phyloP scores from a whole-genome alignment of 2,888 invertebrate genomes.

The Lasioglossum marginatum region DNA sequence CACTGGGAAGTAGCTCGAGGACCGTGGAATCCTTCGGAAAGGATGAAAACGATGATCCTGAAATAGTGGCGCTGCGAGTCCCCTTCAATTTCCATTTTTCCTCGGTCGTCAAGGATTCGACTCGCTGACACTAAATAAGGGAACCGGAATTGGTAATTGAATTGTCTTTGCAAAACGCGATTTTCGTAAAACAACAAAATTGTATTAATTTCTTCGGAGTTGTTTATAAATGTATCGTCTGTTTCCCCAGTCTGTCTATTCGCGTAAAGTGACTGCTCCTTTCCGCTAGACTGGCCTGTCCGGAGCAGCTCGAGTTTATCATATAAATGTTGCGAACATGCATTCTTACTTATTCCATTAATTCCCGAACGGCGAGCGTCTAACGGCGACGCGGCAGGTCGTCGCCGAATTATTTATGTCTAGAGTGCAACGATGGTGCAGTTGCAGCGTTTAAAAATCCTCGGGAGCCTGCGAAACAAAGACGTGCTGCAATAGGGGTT shows the following conservation, averaged over 20 bases:
- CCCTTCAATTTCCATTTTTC: constrained; percentile 22
- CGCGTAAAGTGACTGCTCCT: background rate
- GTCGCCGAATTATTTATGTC: background rate
- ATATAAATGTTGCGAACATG: background rate
- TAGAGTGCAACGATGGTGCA: background rate
- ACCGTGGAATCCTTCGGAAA: constrained; percentile 9
- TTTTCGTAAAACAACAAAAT: background rate
- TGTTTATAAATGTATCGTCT: background rate
- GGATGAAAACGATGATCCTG: constrained; percentile 27
- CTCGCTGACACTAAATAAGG: background rate
- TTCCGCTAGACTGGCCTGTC: background rate
- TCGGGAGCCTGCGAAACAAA: background rate
- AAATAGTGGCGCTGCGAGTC: background rate
- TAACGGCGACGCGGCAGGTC: background rate
- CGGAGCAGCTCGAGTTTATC: constrained; percentile 1
- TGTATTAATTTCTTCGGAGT: background rate
- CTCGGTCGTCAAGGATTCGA: background rate
- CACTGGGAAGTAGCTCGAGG: constrained; percentile 16
- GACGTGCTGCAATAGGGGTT: background rate
- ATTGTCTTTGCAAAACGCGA: background rate
- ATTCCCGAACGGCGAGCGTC: background rate
- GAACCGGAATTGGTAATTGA: background rate
- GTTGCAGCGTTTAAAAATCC: background rate
- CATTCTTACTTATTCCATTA: constrained; percentile 8
- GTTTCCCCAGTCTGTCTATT: background rate